Base-by-base conservation (phyloP, 2,888 invertebrate genomes). In the Gymnocheta viridis region DNA sequence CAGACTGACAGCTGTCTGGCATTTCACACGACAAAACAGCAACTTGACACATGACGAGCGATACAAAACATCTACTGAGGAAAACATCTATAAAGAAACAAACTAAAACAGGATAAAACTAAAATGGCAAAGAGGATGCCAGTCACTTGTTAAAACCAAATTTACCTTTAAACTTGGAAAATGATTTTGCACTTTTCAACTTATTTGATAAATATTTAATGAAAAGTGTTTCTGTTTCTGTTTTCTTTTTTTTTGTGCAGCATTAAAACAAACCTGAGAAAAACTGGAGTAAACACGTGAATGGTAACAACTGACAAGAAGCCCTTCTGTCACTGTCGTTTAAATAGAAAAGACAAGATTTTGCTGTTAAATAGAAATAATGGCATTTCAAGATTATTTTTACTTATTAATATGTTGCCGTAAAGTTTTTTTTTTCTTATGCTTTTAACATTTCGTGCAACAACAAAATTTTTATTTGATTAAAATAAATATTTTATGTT, bases 191-290 rank as follows among this genome's bases (percentile, higher is more conserved):
- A 72, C 80, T 79, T 83, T 80, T 58, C 60, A 73, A 76, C 67
- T 67, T 56, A 17, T 56, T 32, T 62, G 62, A 64, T 84, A 73
- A 81, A 84, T 84, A 78, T 81, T 84, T 84, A 84, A 84, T 81
- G 81, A 78, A 81, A 81, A 84, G 73, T 84, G 62, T 74, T 76
- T 66, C n/a, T n/a, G n/a, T n/a, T n/a, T n/a, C n/a, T n/a, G n/a
- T n/a, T n/a, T n/a, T n/a, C 32, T 6, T 66, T 69, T 19, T 62
- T 56, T 29, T 64, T 70, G 49, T 73, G 17, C 35, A 66, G 22
- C 19, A 64, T 74, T 74, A 54, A 41, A 38, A 19, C n/a, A 54
- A 24, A 66, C 12, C 24, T 2, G 19, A 19, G 12, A 60, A 24
- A 24, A 69, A 49, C 1, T 38, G n/a, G 0, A 60, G 27, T 12